Evolutionary conservation across 1,140 invertebrate species (phyloP), one percentile per base, ranked within the genome.

Genomic region (Chionoecetes opilio): DNA sequence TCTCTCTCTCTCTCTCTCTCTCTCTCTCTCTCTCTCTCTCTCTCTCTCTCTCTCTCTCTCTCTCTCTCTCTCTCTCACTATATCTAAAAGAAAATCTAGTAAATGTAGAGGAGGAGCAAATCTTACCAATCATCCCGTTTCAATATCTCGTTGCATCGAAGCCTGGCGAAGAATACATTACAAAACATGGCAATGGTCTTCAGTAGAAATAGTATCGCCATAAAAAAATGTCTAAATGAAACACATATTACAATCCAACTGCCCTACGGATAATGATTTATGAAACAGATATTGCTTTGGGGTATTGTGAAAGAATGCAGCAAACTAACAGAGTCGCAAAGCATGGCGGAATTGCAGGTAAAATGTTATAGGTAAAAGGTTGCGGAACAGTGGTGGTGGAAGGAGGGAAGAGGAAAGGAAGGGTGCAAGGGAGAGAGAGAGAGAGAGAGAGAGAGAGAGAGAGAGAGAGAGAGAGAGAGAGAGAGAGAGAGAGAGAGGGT

Each of bases 201-300:
- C 38, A 88, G 41, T 41, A 41, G n/a, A 88, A 88, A 88, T 88
- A 38, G n/a, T 32, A 17, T 88, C 87, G 9, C 41, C 87, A 38
- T 88, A 41, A 88, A 88, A 88, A 35, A 88, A 88, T 41, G 37
- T 29, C 41, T 88, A 17, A 41, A 26, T 88, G 87, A 88, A 32
- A 14, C 9, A 38, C 87, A 38, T 41, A 88, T 41, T 88, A 38
- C 87, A 35, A 5, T 37, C 26, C 34, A 9, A 88, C 87, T 88
- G 41, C 87, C 35, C 26, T 32, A 26, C 34, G 8, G n/a, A n/a
- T 14, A n/a, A 17, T 88, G 87, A 41, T n/a, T 88, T 41, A 41
- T n/a, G 35, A 29, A 29, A 8, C 41, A 29, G 35, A 9, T 88
- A 21, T 88, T 35, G 87, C 37, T n/a, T n/a, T 37, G 21, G 35